phyloP scores from a whole-genome alignment of 1,140 invertebrate species.

The Stegodyphus mimosarum region DNA sequence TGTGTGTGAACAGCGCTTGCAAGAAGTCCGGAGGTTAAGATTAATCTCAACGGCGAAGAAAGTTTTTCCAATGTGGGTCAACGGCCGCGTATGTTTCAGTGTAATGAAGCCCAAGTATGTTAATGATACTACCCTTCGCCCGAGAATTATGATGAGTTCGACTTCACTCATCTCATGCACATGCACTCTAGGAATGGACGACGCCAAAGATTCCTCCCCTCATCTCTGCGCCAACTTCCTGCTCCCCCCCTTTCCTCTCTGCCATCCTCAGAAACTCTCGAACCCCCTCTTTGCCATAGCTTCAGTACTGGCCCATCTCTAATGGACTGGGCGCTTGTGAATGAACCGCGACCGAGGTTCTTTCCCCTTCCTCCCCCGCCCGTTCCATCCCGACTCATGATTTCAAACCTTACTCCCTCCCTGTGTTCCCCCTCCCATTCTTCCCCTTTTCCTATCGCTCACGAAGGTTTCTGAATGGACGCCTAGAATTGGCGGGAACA shows the following conservation, averaged over 20 bases:
- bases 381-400: slow-evolving; percentile 1
- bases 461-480: slow-evolving; percentile 48
- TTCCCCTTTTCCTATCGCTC: slow-evolving; percentile 1
- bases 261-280: not conserved
- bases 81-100: slow-evolving; percentile 38
- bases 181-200: not conserved
- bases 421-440: slow-evolving; percentile 20
- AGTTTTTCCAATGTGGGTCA: slow-evolving; percentile 42
- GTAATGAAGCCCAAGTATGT: slow-evolving; percentile 44
- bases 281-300: not conserved
- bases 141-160: slow-evolving; percentile 23
- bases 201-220: not conserved
- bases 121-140: slow-evolving; percentile 26
- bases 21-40: slow-evolving; percentile 47
- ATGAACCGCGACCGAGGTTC: slow-evolving; percentile 30
- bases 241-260: not conserved
- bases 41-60: slow-evolving; percentile 5
- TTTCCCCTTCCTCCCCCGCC: slow-evolving; percentile 17
- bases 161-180: not conserved
- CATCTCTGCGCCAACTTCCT: not conserved
- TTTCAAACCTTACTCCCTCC: not conserved
- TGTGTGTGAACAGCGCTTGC: slow-evolving; percentile 7
- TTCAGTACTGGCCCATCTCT: slow-evolving; percentile 2
- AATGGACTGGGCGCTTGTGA: slow-evolving; percentile 54
- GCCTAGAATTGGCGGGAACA: slow-evolving; percentile 42